phyloP scores from a whole-genome alignment of 2,113 vertebrate species.

The Centrocercus urophasianus region DNA sequence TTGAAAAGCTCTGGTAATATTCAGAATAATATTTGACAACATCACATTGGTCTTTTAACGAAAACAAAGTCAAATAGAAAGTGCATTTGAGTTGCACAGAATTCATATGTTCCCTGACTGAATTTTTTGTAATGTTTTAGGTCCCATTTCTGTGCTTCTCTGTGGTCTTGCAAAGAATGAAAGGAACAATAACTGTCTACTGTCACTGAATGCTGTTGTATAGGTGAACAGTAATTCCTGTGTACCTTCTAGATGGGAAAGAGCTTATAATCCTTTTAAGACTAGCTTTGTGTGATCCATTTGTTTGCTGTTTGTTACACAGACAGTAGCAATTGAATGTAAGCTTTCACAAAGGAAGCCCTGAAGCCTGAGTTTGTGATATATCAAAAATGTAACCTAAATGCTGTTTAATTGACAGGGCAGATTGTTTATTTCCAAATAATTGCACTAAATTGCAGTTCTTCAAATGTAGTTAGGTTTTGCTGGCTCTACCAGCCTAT shows the following conservation, averaged over 20 bases:
- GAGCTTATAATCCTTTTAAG: not conserved
- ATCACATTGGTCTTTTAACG: not conserved
- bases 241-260: not conserved
- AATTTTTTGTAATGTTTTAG: not conserved
- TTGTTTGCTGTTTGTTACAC: not conserved
- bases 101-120: not conserved
- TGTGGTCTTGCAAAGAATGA: not conserved
- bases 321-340: fast-evolving
- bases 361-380: not conserved
- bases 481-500: constrained; percentile 35
- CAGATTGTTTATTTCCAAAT: constrained; percentile 73
- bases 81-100: fast-evolving
- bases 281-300: not conserved
- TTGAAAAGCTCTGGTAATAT: not conserved
- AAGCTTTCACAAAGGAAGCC: not conserved
- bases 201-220: not conserved
- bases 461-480: constrained; percentile 64
- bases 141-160: not conserved
- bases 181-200: not conserved
- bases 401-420: constrained; percentile 73
- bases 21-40: not conserved
- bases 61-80: not conserved
- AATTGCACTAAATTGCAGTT: constrained; percentile 65
- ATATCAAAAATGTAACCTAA: constrained; percentile 60
- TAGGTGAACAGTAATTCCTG: not conserved